Evolutionary conservation across 2,113 vertebrate genomes (phyloP).

Genomic region (sheep (Ovis aries)): DNA sequence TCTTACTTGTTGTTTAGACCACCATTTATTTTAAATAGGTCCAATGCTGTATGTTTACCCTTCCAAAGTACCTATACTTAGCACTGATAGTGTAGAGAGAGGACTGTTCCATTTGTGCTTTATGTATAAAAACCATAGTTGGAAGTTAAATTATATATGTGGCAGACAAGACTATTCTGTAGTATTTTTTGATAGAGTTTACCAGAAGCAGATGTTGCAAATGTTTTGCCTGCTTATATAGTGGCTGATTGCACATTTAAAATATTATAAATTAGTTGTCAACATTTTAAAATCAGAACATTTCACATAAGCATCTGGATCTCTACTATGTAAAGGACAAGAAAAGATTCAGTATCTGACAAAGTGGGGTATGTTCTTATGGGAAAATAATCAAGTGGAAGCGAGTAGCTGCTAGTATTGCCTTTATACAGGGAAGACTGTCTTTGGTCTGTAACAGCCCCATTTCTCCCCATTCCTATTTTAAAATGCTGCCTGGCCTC

Average conservation of each 20-base stretch:
- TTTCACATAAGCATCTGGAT: background rate
- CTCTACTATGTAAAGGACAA: background rate
- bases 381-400: background rate
- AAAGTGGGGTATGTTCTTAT: background rate
- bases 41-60: background rate
- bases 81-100: background rate
- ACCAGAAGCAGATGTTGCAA: background rate
- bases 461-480: background rate
- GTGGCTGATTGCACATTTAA: background rate
- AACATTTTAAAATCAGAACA: background rate
- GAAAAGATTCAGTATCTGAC: background rate
- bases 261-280: background rate
- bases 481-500: background rate
- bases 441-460: background rate
- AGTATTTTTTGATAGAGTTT: background rate
- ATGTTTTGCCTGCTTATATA: background rate
- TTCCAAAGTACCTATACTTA: background rate
- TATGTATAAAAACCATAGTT: background rate
- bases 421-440: background rate
- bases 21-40: background rate
- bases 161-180: background rate
- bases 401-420: background rate
- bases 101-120: background rate
- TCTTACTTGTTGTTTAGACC: background rate
- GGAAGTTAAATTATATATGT: background rate